Evolutionary conservation across 2,113 vertebrate species (phyloP).

Genomic region (Sinocyclocheilus grahami): DNA sequence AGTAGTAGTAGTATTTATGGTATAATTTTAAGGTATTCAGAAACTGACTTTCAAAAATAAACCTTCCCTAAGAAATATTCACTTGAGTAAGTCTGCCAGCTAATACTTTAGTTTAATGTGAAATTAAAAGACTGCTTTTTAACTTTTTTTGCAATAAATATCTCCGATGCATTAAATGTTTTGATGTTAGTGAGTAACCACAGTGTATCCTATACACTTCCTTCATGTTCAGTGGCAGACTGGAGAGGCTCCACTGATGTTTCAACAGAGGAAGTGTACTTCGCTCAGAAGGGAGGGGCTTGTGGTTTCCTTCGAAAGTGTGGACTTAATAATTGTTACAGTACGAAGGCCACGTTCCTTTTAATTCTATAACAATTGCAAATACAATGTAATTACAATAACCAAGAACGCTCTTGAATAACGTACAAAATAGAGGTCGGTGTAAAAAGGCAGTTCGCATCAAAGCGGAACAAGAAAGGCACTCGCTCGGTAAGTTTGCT

Average conservation of each 20-base stretch:
- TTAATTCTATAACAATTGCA: conserved; percentile 40
- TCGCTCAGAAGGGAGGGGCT: conserved; percentile 50
- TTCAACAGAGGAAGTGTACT: conserved; percentile 57
- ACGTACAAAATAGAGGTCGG: conserved; percentile 59
- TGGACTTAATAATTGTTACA: conserved; percentile 49
- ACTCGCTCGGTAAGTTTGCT: conserved; percentile 69
- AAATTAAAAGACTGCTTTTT: no score
- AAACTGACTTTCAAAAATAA: not conserved
- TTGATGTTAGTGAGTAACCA: not conserved
- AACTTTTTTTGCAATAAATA: no score
- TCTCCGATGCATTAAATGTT: not conserved
- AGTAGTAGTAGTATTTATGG: no score
- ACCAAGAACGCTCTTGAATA: conserved; percentile 9
- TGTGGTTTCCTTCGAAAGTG: conserved; percentile 68
- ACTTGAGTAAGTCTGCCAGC: not conserved
- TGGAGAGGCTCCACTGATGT: conserved; percentile 45
- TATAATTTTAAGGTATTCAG: no score
- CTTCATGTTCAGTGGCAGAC: conserved; percentile 18
- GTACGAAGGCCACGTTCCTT: not conserved
- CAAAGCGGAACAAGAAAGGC: conserved; percentile 80
- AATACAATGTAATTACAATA: conserved; percentile 31
- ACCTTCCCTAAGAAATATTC: not conserved
- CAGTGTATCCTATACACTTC: not conserved
- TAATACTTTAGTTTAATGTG: not conserved
- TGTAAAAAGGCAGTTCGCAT: conserved; percentile 60